Base-by-base conservation (phyloP, 1,140 invertebrate genomes). In the Heliconius melpomene region DNA sequence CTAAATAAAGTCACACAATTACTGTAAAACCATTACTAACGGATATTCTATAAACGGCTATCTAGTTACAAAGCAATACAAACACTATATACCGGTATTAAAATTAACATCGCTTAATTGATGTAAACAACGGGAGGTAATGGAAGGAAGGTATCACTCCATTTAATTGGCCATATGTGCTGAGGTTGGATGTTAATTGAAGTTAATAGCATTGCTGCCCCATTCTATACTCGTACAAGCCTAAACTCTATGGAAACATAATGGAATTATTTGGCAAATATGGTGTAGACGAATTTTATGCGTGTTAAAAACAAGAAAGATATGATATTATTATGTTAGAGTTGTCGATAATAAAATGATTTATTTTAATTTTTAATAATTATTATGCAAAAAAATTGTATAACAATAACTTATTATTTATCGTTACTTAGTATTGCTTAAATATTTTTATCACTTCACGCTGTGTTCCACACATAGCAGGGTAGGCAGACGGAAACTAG, bases 81-180 rank as follows among this genome's bases (percentile, higher is more conserved):
- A 54, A 78, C 74, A 85, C 79, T 79, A 75, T 83, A 79, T 75
- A 32, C 66, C 77, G 79, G 84, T 87, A 89, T 90, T 87, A 91
- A 90, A 90, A 89, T 91, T 86, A 90, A 82, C 78, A 75, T 86
- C 79, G 85, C 86, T 88, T 93, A 90, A 93, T 92, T 90, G 90
- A 90, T 91, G 91, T 92, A 92, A 93, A 93, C 92, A 93, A 89
- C 84, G 81, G 86, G 83, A 86, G 85, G 88, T 93, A 93, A 93
- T 93, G 92, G 92, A 92, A 90, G 90, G 87, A 91, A 90, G 90
- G 90, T 92, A 92, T 93, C 90, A 90, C 90, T 92, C 90, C 87
- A 90, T 92, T 92, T 92, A 94, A 92, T 94, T 91, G 91, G 79
- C 87, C 91, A 90, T 92, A 92, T 87, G 89, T 88, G 90, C 87